These are phyloP conservation scores for Oreonectes daqikongensis DNA, from an alignment of 2,797 vertebrate genomes.

Conservation along the genomic window DNA sequence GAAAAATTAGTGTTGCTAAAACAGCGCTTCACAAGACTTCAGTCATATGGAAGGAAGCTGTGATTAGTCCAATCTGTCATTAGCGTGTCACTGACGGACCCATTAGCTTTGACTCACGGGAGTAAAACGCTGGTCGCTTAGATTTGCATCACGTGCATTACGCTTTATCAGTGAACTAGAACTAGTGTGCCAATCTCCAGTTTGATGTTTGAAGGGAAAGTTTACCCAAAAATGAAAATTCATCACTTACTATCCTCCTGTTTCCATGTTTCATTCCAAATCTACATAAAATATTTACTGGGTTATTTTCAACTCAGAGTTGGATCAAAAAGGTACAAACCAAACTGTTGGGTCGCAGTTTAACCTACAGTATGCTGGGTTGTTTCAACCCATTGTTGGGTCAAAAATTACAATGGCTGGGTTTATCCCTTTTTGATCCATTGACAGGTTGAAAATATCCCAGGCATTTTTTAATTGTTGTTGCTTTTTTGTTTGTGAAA, in stretches of 20 bases:
- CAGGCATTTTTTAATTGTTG: no score
- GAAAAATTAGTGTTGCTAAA: slow-evolving; percentile 52
- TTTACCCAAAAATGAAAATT: neutral
- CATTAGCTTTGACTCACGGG: slow-evolving; percentile 35
- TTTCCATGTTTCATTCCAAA: neutral
- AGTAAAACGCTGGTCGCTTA: slow-evolving; percentile 27
- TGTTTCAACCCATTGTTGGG: no score
- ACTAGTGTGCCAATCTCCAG: neutral
- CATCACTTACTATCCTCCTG: neutral
- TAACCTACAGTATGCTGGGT: no score
- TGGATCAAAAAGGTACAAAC: no score
- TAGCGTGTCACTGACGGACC: slow-evolving; percentile 39
- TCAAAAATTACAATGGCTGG: no score
- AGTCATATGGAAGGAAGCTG: slow-evolving; percentile 47
- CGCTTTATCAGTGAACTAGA: slow-evolving; percentile 15
- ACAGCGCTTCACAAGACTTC: slow-evolving; percentile 51
- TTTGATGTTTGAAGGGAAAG: neutral
- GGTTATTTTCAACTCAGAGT: no score
- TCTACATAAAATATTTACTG: no score
- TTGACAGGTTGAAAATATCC: no score
- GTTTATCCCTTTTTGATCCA: no score
- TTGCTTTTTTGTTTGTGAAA: neutral
- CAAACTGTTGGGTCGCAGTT: no score
- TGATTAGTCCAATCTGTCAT: slow-evolving; percentile 52
- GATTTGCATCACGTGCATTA: slow-evolving; percentile 32